Conservation (phyloP, 2,888 invertebrate species). For the Drosophila tripunctata region DNA sequence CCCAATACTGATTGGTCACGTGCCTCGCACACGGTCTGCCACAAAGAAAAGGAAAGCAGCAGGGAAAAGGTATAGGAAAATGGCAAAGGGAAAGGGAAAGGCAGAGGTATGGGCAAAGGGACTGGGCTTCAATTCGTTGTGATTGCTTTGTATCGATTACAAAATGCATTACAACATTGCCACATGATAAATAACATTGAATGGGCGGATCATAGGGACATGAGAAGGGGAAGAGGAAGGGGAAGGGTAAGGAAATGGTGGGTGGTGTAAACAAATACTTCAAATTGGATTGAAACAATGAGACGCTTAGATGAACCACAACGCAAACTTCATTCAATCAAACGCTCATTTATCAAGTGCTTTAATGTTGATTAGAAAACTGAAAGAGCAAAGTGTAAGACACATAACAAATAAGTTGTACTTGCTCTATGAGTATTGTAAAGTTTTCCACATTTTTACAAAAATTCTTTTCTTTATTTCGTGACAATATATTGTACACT, state of each 20-base stretch:
- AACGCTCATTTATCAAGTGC: conserved; percentile 16
- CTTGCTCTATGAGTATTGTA: too few relatives aligned
- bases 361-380: conserved; percentile 16
- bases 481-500: too few relatives aligned
- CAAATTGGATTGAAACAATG: conserved; percentile 44
- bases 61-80: neutral
- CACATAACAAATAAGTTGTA: neutral
- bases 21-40: conserved; percentile 51
- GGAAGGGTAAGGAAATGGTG: too few relatives aligned
- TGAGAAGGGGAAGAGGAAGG: too few relatives aligned
- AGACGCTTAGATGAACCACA: neutral
- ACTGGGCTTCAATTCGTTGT: conserved; percentile 64
- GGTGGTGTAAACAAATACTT: conserved; percentile 22
- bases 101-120: neutral
- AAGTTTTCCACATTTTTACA: too few relatives aligned
- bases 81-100: neutral
- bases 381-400: neutral
- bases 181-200: conserved; percentile 77
- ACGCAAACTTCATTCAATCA: conserved; percentile 1
- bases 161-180: conserved; percentile 77
- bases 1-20: conserved; percentile 66
- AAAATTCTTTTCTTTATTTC: too few relatives aligned
- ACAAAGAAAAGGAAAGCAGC: too few relatives aligned
- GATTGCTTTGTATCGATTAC: conserved; percentile 82
- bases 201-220: conserved; percentile 31